These are phyloP conservation scores for Acanthurus leucopareius DNA, from an alignment of 2,797 vertebrate species.

Conservation along the genomic window DNA sequence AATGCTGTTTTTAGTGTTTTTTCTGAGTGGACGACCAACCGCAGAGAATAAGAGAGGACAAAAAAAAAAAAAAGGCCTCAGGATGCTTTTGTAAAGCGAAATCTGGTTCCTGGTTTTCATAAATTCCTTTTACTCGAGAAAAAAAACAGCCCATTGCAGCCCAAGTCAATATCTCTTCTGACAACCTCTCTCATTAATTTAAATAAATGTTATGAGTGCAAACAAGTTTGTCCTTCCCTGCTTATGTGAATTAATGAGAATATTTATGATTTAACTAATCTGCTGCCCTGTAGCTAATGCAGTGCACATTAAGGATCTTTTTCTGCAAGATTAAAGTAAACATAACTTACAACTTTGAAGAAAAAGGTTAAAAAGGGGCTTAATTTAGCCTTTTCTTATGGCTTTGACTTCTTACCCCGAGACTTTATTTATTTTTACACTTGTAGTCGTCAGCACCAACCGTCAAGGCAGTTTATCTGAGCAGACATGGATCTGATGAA, in stretches of 20 bases:
- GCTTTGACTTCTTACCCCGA: no score
- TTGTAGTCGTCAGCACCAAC: background rate
- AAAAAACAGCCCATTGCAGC: background rate
- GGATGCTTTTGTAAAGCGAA: constrained; percentile 57
- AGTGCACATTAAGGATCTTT: background rate
- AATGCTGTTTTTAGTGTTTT: constrained; percentile 79
- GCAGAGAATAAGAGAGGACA: constrained; percentile 13
- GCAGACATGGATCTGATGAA: background rate
- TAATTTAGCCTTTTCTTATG: background rate
- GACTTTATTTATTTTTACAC: no score
- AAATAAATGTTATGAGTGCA: constrained; percentile 38
- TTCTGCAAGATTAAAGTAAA: constrained; percentile 1
- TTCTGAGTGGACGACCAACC: constrained; percentile 61
- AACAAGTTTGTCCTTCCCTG: constrained; percentile 19
- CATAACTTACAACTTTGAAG: background rate
- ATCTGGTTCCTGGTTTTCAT: constrained; percentile 48
- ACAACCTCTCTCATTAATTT: constrained; percentile 29
- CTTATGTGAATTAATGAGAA: constrained; percentile 41
- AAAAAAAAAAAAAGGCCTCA: background rate
- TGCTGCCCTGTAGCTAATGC: background rate
- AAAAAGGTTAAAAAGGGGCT: background rate
- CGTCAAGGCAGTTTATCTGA: background rate
- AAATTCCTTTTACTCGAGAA: constrained; percentile 8
- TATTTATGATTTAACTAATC: background rate
- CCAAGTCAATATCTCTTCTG: constrained; percentile 21